phyloP scores from a whole-genome alignment of 2,797 vertebrate genomes.

The Hephaestus fuliginosus region DNA sequence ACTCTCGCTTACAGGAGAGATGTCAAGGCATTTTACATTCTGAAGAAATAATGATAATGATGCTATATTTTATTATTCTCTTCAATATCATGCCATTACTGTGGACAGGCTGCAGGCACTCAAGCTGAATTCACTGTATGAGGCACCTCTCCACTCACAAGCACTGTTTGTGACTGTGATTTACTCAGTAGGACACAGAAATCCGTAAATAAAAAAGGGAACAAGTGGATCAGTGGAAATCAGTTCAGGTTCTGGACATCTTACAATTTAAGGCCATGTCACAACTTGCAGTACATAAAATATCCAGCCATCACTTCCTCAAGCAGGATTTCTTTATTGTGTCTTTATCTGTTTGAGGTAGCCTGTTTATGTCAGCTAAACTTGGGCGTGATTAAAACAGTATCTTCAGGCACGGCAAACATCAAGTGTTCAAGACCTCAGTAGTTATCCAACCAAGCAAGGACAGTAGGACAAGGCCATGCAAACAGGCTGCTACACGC shows the following conservation, averaged over 20 bases:
- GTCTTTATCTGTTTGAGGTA: conserved; percentile 41
- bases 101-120: conserved; percentile 69
- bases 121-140: conserved; percentile 25
- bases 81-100: conserved; percentile 70
- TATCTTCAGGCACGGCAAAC: conserved; percentile 52
- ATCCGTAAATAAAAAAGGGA: not conserved
- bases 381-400: conserved; percentile 6
- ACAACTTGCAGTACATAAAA: conserved; percentile 20
- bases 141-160: conserved; percentile 26
- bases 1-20: conserved; percentile 58
- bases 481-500: conserved; percentile 71
- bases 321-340: conserved; percentile 22
- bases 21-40: conserved; percentile 63
- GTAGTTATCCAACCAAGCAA: conserved; percentile 43
- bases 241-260: not conserved
- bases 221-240: conserved; percentile 11
- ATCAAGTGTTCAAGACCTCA: conserved; percentile 23
- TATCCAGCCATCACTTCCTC: not conserved
- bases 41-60: conserved; percentile 46
- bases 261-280: conserved; percentile 39
- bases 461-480: conserved; percentile 76
- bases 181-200: not conserved
- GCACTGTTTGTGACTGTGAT: not conserved
- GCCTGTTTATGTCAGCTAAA: conserved; percentile 24
- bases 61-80: conserved; percentile 56